phyloP scores from a whole-genome alignment of 2,888 invertebrate genomes.

The Tipula confusa region DNA sequence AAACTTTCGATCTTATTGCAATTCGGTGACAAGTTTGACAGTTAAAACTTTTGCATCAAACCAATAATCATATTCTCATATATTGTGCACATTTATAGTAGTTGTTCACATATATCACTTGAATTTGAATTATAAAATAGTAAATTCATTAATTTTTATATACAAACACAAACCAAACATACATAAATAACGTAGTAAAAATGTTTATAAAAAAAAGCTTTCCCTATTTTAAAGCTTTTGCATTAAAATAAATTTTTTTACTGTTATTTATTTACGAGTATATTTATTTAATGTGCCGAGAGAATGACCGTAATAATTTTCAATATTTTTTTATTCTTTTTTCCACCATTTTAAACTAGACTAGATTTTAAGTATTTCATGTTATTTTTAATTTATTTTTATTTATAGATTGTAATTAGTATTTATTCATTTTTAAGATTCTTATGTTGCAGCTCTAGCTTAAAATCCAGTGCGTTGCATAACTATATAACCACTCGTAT shows the following conservation, averaged over 20 bases:
- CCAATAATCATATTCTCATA: not conserved
- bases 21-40: too few relatives aligned
- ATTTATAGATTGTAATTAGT: not conserved
- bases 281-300: not conserved
- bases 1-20: too few relatives aligned
- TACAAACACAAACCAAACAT: not conserved
- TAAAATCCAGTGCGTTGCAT: too few relatives aligned
- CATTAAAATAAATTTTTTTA: not conserved
- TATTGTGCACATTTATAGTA: not conserved
- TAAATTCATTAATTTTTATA: not conserved
- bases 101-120: not conserved
- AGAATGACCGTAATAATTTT: slow-evolving; percentile 8
- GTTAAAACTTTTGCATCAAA: not conserved
- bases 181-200: not conserved
- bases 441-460: too few relatives aligned
- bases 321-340: not conserved
- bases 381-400: not conserved
- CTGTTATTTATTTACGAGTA: too few relatives aligned
- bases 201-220: not conserved
- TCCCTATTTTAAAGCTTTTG: not conserved
- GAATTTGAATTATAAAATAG: not conserved
- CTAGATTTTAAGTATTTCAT: not conserved
- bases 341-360: not conserved
- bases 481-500: too few relatives aligned
- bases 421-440: too few relatives aligned